phyloP scores from a whole-genome alignment of 2,797 vertebrate species.

The Diplodus sargus region DNA sequence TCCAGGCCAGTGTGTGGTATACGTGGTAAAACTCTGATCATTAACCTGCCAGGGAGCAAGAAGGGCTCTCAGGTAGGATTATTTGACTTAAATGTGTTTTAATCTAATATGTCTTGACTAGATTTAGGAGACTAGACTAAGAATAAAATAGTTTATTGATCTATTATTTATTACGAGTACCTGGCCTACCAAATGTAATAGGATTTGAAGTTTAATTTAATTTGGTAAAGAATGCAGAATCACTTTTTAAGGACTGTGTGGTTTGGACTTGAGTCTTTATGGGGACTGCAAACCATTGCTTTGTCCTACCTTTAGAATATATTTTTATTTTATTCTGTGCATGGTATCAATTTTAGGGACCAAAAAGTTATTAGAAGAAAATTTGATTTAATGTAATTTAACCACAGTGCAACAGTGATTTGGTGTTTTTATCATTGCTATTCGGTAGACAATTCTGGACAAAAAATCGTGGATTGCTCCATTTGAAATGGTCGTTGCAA shows the following conservation, averaged over 20 bases:
- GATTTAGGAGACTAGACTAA: background rate
- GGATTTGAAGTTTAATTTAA: background rate
- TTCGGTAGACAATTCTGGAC: no score
- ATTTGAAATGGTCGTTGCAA: no score
- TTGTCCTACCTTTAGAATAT: background rate
- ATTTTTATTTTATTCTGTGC: background rate
- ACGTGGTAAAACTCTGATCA: constrained; percentile 98
- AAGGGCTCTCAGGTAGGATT: constrained; percentile 96
- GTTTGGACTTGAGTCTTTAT: background rate
- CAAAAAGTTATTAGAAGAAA: background rate
- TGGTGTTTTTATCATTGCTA: background rate
- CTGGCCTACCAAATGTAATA: background rate
- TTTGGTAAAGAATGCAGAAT: background rate
- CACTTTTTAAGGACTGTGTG: background rate
- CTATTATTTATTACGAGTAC: background rate
- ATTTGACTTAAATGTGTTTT: background rate
- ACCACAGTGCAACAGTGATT: background rate
- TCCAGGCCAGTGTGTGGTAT: constrained; percentile 97
- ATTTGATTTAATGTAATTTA: background rate
- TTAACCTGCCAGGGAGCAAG: constrained; percentile 99
- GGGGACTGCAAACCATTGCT: background rate
- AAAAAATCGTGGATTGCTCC: background rate
- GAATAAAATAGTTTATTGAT: background rate
- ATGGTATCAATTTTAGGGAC: background rate
- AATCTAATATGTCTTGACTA: background rate